A percentile compares a stretch with the other conserved stretches of the same genome.
Evolutionary conservation across 2,888 invertebrate genomes (phyloP).

Genomic region (Cephonodes hylas): DNA sequence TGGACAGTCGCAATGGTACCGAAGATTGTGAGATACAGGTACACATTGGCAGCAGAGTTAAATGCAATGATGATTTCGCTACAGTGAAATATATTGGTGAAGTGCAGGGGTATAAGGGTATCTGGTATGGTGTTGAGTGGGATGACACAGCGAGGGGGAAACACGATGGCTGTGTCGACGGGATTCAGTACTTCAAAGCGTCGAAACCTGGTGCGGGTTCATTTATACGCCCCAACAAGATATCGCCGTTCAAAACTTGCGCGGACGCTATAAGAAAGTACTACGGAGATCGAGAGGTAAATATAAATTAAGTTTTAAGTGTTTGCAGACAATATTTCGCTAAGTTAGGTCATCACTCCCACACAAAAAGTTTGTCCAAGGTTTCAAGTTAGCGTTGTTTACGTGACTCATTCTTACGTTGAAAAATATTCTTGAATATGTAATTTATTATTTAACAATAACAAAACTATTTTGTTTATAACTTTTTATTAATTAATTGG

Average conservation of each 20-base stretch:
- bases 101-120: slow-evolving; percentile 84
- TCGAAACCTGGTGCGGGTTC: slow-evolving; percentile 91
- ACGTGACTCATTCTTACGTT: not conserved
- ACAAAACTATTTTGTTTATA: too few relatives aligned
- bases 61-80: slow-evolving; percentile 68
- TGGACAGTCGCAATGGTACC: slow-evolving; percentile 76
- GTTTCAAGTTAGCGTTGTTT: not conserved
- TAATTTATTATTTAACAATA: too few relatives aligned
- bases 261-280: slow-evolving; percentile 85
- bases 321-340: not conserved
- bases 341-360: slow-evolving; percentile 1
- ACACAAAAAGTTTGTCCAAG: slow-evolving; percentile 3
- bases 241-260: slow-evolving; percentile 86
- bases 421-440: slow-evolving; percentile 6
- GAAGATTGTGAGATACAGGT: slow-evolving; percentile 70
- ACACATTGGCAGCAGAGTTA: slow-evolving; percentile 70
- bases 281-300: slow-evolving; percentile 74
- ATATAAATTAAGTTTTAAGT: slow-evolving; percentile 10
- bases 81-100: slow-evolving; percentile 89
- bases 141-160: slow-evolving; percentile 94
- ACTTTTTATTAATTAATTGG: too few relatives aligned
- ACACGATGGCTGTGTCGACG: slow-evolving; percentile 93
- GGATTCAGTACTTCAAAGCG: slow-evolving; percentile 89
- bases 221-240: slow-evolving; percentile 92
- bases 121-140: slow-evolving; percentile 99